Conservation (phyloP, 2,113 vertebrate genomes). For the Vulpes lagopus region DNA sequence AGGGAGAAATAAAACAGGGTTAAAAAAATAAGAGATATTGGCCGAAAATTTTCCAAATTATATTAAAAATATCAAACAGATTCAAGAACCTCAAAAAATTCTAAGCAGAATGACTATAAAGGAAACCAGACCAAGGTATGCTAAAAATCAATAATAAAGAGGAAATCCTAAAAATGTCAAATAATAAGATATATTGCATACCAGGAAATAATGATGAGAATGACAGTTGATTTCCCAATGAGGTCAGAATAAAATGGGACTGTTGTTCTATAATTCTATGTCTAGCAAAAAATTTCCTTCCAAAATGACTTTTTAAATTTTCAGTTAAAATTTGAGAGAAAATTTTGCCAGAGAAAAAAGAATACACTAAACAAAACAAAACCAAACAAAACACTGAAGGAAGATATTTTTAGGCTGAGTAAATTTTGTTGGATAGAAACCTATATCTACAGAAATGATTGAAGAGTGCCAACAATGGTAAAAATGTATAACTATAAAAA, state of each 20-base stretch:
- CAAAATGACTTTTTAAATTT: not conserved
- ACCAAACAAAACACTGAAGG: not conserved
- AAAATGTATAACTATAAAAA: not conserved
- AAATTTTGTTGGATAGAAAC: not conserved
- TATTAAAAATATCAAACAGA: not conserved
- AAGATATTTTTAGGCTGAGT: not conserved
- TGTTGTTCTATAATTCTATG: not conserved
- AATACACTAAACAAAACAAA: not conserved
- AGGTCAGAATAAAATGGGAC: not conserved
- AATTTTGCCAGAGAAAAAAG: not conserved
- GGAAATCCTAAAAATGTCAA: not conserved
- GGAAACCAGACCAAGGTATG: not conserved
- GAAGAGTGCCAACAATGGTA: not conserved
- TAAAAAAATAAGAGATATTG: not conserved
- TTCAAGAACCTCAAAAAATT: not conserved
- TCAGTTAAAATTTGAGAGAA: not conserved
- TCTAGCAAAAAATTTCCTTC: not conserved
- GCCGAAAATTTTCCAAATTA: not conserved
- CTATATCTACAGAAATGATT: not conserved
- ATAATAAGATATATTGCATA: not conserved
- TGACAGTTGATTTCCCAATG: not conserved
- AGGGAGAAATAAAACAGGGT: not conserved
- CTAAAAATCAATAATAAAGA: not conserved
- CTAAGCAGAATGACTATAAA: not conserved
- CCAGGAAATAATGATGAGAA: not conserved